Evolutionary conservation across 2,888 invertebrate genomes (phyloP).

Genomic region (Crematogaster levior): DNA sequence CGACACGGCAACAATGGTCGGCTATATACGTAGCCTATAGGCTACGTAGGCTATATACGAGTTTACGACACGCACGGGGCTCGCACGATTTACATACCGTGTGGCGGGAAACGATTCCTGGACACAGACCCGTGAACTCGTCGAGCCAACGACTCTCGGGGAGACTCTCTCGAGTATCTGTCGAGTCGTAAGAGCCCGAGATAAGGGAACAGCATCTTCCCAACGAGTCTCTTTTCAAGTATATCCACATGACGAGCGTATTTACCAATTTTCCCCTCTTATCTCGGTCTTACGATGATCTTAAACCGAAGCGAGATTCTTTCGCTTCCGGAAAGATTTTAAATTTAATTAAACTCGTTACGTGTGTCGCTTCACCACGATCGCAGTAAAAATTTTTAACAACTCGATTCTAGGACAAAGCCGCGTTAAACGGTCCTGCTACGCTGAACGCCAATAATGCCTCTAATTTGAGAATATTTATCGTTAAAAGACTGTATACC

Average conservation of each 20-base stretch:
- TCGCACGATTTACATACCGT: slow-evolving; percentile 8
- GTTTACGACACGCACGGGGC: background rate
- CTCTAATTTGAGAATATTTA: slow-evolving; percentile 62
- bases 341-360: too few species aligned
- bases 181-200: slow-evolving; percentile 61
- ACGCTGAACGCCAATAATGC: slow-evolving; percentile 20
- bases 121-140: background rate
- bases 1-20: slow-evolving; percentile 44
- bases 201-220: slow-evolving; percentile 55
- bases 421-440: background rate
- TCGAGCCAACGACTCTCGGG: background rate
- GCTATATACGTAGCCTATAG: background rate
- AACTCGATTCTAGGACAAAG: background rate
- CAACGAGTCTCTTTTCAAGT: slow-evolving; percentile 64
- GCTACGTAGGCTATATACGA: too few species aligned
- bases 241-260: slow-evolving; percentile 66
- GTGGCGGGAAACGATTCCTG: background rate
- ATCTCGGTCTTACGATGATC: background rate
- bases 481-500: slow-evolving; percentile 45
- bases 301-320: background rate
- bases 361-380: background rate
- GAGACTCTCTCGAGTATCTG: slow-evolving; percentile 63
- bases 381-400: background rate
- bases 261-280: slow-evolving; percentile 56
- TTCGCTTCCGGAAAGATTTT: slow-evolving; percentile 2